Percentiles rank a stretch among this genome's conserved stretches.
These are phyloP conservation scores for Epizoanthus rinbou DNA, from an alignment of 92 coral and sea anemone species.

Conservation along the genomic window DNA sequence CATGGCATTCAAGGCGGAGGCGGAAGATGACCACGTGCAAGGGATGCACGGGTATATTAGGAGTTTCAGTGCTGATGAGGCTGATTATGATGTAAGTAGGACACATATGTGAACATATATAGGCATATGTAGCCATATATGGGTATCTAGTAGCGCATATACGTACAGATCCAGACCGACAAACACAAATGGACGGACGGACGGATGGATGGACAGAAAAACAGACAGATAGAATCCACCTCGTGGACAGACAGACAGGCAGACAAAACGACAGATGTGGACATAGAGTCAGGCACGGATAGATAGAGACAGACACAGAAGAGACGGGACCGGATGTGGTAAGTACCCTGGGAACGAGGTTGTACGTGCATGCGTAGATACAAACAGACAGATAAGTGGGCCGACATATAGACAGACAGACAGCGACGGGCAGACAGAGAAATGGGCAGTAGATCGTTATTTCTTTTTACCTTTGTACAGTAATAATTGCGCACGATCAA, in stretches of 20 bases:
- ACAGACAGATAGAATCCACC: not conserved
- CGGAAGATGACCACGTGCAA: conserved; percentile 62
- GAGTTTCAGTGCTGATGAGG: conserved; percentile 85
- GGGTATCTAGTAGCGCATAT: no score
- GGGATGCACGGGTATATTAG: conserved; percentile 50
- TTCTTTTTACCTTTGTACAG: no score
- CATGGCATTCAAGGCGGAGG: conserved; percentile 78
- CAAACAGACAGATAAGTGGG: not conserved
- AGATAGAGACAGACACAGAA: not conserved
- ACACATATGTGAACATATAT: not conserved
- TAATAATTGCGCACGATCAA: no score
- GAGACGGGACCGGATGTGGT: no score
- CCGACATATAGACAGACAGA: not conserved
- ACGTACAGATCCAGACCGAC: not conserved
- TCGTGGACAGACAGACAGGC: not conserved
- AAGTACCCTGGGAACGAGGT: no score
- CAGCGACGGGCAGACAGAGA: not conserved
- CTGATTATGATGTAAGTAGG: conserved; percentile 91
- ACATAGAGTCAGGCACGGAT: not conserved
- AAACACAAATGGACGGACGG: not conserved
- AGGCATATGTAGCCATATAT: not conserved
- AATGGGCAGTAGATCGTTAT: no score
- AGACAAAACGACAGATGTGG: not conserved
- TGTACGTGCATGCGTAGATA: not conserved
- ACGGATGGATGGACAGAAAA: not conserved